Evolutionary conservation across 2,888 invertebrate genomes (phyloP), one percentile per base, ranked within the genome.

Genomic region (Dolichomitus sp.): DNA sequence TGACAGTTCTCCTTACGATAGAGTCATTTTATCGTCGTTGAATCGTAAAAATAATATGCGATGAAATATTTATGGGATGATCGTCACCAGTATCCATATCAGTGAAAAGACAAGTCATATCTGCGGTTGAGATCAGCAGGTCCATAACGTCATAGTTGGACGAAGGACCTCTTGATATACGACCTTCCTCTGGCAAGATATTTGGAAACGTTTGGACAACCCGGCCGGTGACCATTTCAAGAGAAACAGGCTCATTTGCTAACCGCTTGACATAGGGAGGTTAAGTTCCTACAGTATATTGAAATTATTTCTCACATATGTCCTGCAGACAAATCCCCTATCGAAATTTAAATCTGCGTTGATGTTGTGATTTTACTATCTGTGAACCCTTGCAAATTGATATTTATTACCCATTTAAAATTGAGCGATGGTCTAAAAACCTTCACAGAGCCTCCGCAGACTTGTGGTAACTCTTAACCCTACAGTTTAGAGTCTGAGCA

Each of bases 121-220:
- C 70, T 50, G 57, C 50, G 19, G 42, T 59, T 30, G 30, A 57
- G 59, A 79, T 75, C 57, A 70, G 37, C 57, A 70, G 37, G 59
- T 74, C 27, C 42, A 12, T 65, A 69, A 57, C 57, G 48, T 37
- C 74, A 14, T n/a, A 54, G 54, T 54, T 63, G 40, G 40, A 81
- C 40, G 27, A 33, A n/a, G n/a, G 65, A 57, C 19, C 63, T 69
- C 65, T 50, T 78, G 57, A 74, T 65, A 57, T 68, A 78, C 57
- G 63, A 74, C 40, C 50, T 48, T 65, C 57, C 23, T 19, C 30
- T 11, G 14, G 66, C 17, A 74, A 78, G 74, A 68, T 54, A 73
- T 63, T 61, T 14, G 52, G 68, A 57, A 37, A 54, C 77, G 77
- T 68, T 40, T 57, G 42, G 23, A 45, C 50, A 66, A 59, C 30